Evolutionary conservation across 2,797 vertebrate species (phyloP).

Genomic region (Pterois miles): DNA sequence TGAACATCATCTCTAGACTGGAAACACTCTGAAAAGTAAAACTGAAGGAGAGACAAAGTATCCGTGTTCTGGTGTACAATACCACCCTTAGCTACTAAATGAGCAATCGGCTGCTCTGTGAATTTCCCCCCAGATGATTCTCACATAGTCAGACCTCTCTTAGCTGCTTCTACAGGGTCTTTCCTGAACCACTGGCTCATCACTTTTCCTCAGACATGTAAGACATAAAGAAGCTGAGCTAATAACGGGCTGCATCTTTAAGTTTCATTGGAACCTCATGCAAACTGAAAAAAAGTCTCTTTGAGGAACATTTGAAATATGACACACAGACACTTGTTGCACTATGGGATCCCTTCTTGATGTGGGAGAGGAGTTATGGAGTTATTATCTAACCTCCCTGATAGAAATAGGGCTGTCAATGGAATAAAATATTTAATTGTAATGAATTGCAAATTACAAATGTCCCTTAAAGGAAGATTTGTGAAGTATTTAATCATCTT

Average conservation of each 20-base stretch:
- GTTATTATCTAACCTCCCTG: too few species aligned
- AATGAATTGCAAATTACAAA: too few species aligned
- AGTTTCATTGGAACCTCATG: neutral
- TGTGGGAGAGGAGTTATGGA: neutral
- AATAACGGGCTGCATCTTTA: neutral
- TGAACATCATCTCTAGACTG: neutral
- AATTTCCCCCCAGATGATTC: neutral
- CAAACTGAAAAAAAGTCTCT: neutral
- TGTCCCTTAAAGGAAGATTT: too few species aligned
- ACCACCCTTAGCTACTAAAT: neutral
- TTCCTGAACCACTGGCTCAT: neutral
- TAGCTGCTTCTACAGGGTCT: neutral
- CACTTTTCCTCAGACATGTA: neutral
- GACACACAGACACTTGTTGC: neutral
- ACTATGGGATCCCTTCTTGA: neutral
- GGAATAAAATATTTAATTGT: too few species aligned
- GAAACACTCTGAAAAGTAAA: neutral
- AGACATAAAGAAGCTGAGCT: neutral
- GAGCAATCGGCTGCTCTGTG: neutral
- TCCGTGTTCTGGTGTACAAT: neutral
- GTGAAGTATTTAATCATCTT: too few species aligned
- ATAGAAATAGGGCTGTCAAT: too few species aligned
- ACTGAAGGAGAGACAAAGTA: neutral
- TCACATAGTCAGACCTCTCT: neutral
- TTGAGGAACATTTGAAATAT: neutral